phyloP scores from a whole-genome alignment of 92 coral and sea anemone genomes.

The Palythoa grandis region DNA sequence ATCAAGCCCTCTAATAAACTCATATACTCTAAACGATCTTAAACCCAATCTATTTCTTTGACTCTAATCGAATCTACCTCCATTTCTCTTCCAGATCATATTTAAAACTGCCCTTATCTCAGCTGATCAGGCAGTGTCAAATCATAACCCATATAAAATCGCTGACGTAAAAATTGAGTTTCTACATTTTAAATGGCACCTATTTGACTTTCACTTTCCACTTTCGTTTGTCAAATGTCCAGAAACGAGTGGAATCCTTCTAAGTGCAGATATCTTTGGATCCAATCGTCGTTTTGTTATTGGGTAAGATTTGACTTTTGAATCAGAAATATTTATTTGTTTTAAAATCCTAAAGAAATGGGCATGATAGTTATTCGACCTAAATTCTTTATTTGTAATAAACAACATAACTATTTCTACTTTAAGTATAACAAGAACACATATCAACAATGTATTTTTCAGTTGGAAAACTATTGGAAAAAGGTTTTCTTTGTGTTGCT shows the following conservation, averaged over 20 bases:
- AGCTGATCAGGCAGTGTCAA: conserved; percentile 16
- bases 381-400: neutral
- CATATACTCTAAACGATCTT: conserved; percentile 76
- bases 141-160: neutral
- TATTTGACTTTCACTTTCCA: neutral
- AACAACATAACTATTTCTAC: neutral
- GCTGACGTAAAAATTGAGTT: neutral
- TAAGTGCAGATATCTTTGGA: neutral
- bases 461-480: neutral
- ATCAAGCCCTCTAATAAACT: conserved; percentile 71
- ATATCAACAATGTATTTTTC: neutral
- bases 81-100: conserved; percentile 35
- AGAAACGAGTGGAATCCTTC: neutral
- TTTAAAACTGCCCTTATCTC: conserved; percentile 42
- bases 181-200: neutral
- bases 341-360: neutral
- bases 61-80: conserved; percentile 50
- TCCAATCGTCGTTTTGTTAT: neutral
- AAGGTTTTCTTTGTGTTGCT: neutral
- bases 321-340: neutral
- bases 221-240: neutral
- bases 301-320: neutral
- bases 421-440: neutral
- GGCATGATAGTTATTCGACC: neutral
- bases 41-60: conserved; percentile 74